These are phyloP conservation scores for Nomada ruficornis DNA, from an alignment of 2,888 invertebrate genomes.

Conservation along the genomic window DNA sequence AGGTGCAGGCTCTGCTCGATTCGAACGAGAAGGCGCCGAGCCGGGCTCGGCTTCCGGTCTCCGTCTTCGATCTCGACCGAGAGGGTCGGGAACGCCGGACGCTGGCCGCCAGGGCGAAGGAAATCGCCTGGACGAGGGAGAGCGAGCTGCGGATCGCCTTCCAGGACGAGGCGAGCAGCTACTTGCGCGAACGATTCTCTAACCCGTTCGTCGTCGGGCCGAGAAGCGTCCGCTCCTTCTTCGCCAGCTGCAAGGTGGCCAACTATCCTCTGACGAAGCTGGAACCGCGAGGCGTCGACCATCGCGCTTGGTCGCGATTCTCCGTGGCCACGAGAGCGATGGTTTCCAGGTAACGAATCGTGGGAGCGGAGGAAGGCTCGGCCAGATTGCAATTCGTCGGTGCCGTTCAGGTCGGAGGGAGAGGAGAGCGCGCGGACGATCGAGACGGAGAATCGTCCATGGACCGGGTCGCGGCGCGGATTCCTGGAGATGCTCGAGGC, in stretches of 20 bases:
- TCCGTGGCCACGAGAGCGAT: conserved; percentile 19
- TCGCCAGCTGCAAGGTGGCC: conserved; percentile 84
- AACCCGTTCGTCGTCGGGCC: conserved; percentile 86
- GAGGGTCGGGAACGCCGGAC: conserved; percentile 84
- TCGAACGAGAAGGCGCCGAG: conserved; percentile 86
- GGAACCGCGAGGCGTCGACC: conserved; percentile 76
- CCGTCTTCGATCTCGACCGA: conserved; percentile 87
- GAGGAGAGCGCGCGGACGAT: not conserved
- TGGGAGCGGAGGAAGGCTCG: too few species aligned
- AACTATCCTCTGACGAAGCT: conserved; percentile 85
- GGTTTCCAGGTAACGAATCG: conserved; percentile 16
- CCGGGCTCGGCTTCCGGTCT: conserved; percentile 86
- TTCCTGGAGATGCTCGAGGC: conserved; percentile 27
- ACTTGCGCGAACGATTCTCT: conserved; percentile 87
- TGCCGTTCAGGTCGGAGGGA: conserved; percentile 6
- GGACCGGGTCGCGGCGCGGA: not conserved
- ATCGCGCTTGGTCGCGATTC: conserved; percentile 25
- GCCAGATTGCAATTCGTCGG: not conserved
- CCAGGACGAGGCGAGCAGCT: conserved; percentile 86
- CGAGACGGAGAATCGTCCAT: not conserved
- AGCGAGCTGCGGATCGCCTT: conserved; percentile 86
- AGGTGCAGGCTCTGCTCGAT: conserved; percentile 83
- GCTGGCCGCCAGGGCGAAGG: conserved; percentile 83
- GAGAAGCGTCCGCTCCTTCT: conserved; percentile 81
- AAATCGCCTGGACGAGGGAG: conserved; percentile 84